Evolutionary conservation across 2,888 invertebrate genomes (phyloP).

Genomic region (Orthosia cruda): DNA sequence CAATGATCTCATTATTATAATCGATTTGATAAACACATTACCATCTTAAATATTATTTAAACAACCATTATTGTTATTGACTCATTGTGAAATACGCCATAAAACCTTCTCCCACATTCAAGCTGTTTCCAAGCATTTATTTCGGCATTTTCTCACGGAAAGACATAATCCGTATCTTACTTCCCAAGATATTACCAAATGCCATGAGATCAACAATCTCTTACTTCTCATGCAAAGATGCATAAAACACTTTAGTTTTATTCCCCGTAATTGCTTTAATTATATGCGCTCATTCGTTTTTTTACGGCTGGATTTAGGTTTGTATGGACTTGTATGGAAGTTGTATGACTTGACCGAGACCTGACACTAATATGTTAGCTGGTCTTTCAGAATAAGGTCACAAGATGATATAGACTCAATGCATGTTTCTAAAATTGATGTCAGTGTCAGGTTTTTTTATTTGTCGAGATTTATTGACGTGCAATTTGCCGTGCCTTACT

Average conservation of each 20-base stretch:
- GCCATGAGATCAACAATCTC: conserved; percentile 43
- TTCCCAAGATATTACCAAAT: conserved; percentile 57
- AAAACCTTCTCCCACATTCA: not conserved
- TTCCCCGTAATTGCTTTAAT: conserved; percentile 35
- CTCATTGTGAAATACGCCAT: not conserved
- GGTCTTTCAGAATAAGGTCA: conserved; percentile 8
- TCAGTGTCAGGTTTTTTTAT: conserved; percentile 14
- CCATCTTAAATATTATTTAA: not conserved
- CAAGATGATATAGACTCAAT: conserved; percentile 5
- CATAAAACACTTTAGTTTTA: conserved; percentile 39
- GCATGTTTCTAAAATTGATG: conserved; percentile 27
- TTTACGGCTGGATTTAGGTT: conserved; percentile 27
- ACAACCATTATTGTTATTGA: not conserved
- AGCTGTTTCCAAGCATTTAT: conserved; percentile 43
- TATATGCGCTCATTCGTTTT: conserved; percentile 38
- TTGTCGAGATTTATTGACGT: not conserved
- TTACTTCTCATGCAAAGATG: conserved; percentile 43
- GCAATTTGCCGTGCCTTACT: not conserved
- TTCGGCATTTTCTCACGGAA: conserved; percentile 56
- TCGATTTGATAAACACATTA: not conserved
- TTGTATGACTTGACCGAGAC: conserved; percentile 55
- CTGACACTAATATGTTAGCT: conserved; percentile 18
- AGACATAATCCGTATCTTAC: conserved; percentile 41
- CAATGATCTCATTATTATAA: not conserved
- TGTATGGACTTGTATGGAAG: conserved; percentile 40